phyloP scores from a whole-genome alignment of 2,797 vertebrate genomes.

The Peromyscus nudipes region DNA sequence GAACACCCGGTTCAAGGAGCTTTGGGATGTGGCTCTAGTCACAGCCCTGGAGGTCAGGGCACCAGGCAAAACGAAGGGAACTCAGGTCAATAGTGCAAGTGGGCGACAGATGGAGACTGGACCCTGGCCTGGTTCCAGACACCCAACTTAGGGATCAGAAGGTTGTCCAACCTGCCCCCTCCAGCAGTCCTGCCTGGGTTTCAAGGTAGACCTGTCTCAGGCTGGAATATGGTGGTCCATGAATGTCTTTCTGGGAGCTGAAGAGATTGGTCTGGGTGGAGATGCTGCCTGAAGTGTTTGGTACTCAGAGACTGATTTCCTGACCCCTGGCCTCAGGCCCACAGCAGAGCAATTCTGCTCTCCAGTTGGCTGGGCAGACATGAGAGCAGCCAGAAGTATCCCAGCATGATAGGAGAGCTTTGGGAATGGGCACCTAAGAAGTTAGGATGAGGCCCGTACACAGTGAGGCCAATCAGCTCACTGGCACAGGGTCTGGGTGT shows the following conservation, averaged over 20 bases:
- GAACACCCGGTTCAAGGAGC: background rate
- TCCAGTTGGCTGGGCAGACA: background rate
- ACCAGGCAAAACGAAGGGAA: too few species aligned
- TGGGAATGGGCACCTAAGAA: background rate
- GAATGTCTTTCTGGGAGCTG: background rate
- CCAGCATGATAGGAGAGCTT: background rate
- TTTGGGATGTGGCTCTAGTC: background rate
- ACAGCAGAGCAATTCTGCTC: background rate
- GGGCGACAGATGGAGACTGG: background rate
- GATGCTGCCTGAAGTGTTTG: too few species aligned
- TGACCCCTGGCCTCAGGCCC: background rate
- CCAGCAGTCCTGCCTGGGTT: rapidly evolving
- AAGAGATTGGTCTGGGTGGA: background rate
- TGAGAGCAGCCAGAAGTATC: too few species aligned
- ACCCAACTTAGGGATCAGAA: background rate
- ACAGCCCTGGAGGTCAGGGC: rapidly evolving
- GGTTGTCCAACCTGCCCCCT: rapidly evolving
- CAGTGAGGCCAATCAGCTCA: background rate
- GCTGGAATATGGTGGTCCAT: background rate
- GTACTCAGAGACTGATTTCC: background rate
- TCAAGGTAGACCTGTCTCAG: too few species aligned
- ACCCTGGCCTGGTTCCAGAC: background rate
- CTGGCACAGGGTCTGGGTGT: rapidly evolving
- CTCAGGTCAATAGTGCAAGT: background rate
- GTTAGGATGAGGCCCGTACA: background rate